Evolutionary conservation across 2,888 invertebrate species (phyloP).

Genomic region (Drosophila anomalipes): DNA sequence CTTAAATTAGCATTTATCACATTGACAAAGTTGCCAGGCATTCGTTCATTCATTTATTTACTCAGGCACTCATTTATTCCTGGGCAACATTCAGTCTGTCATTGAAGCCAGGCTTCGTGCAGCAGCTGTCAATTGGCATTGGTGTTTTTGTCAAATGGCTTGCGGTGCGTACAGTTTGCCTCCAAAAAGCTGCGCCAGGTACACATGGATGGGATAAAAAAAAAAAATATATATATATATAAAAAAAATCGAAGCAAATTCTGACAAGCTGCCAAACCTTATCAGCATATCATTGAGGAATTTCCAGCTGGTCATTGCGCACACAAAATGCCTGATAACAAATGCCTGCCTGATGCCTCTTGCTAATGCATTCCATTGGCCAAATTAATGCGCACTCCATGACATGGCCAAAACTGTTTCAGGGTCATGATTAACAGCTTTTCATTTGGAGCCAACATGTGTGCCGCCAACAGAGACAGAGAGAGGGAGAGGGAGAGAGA

Average conservation of each 20-base stretch:
- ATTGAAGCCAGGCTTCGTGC: conserved; percentile 29
- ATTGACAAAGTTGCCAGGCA: conserved; percentile 58
- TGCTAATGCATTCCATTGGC: conserved; percentile 57
- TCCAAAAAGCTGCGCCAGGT: conserved; percentile 28
- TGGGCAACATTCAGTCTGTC: conserved; percentile 46
- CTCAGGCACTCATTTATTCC: conserved; percentile 24
- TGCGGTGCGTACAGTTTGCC: conserved; percentile 51
- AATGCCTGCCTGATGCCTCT: conserved; percentile 34
- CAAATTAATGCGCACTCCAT: conserved; percentile 70
- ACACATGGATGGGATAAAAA: conserved; percentile 17
- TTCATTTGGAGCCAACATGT: conserved; percentile 31
- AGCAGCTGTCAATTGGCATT: conserved; percentile 55
- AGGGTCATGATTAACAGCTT: conserved; percentile 71
- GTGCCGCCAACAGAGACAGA: neutral
- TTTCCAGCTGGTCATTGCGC: conserved; percentile 71
- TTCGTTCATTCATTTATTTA: conserved; percentile 3
- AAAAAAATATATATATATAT: neutral
- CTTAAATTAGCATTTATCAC: conserved; percentile 83
- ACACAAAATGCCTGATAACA: conserved; percentile 13
- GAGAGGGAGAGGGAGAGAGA: too few relatives aligned
- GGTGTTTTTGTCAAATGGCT: conserved; percentile 62
- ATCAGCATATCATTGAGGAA: conserved; percentile 62
- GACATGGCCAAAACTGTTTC: conserved; percentile 57
- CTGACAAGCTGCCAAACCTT: conserved; percentile 53
- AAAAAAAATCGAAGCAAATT: conserved; percentile 6